These are phyloP conservation scores for Orthonyx spaldingii DNA, from an alignment of 2,113 vertebrate species.

Conservation along the genomic window DNA sequence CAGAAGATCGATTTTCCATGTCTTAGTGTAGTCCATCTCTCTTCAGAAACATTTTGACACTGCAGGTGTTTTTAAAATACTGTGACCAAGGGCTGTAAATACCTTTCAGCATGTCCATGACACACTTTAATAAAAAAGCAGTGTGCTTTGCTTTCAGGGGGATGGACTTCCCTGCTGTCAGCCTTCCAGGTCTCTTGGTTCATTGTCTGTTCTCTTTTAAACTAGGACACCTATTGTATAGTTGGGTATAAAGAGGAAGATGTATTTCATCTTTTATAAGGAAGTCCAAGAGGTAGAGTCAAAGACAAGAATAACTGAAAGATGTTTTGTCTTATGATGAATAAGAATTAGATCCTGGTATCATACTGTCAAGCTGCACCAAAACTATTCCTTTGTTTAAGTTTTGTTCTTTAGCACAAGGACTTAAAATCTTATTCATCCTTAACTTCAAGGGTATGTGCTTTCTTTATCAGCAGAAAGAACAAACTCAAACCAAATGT, in stretches of 20 bases:
- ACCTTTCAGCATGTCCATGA: conserved; percentile 49
- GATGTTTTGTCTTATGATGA: conserved; percentile 36
- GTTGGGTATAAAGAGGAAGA: conserved; percentile 3
- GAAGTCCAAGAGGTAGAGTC: conserved; percentile 48
- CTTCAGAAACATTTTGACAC: conserved; percentile 13
- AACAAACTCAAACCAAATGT: conserved; percentile 20
- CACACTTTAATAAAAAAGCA: conserved; percentile 49
- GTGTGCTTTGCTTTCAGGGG: conserved; percentile 51
- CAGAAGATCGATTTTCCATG: neutral
- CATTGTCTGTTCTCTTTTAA: conserved; percentile 52
- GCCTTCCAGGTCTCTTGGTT: conserved; percentile 10
- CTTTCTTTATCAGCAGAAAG: conserved; percentile 41
- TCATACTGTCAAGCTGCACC: conserved; percentile 19
- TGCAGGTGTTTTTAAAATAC: conserved; percentile 52
- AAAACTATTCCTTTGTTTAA: conserved; percentile 20
- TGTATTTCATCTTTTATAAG: conserved; percentile 50
- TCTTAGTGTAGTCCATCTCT: neutral
- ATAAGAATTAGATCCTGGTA: conserved; percentile 36
- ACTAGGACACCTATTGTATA: conserved; percentile 47
- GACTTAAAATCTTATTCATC: conserved; percentile 48
- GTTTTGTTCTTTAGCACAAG: conserved; percentile 24
- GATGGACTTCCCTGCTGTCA: conserved; percentile 44
- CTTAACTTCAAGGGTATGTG: conserved; percentile 38
- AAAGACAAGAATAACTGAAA: conserved; percentile 45
- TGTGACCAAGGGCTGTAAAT: conserved; percentile 45